phyloP scores from a whole-genome alignment of 2,888 invertebrate genomes.

The Xylota segnis region DNA sequence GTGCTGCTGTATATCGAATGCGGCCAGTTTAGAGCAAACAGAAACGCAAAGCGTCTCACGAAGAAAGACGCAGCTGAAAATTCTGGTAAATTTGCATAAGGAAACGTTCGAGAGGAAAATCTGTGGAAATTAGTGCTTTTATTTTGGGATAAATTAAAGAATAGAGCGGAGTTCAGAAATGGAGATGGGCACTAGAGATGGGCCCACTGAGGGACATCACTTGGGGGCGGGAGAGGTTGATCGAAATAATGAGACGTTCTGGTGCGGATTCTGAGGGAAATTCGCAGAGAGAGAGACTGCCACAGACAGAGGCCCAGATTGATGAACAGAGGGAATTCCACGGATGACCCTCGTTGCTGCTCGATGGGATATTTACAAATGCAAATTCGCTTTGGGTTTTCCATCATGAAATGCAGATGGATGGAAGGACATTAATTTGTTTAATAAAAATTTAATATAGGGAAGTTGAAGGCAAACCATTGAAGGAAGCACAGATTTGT shows the following conservation, averaged over 20 bases:
- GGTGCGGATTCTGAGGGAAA: slow-evolving; percentile 29
- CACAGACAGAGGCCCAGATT: slow-evolving; percentile 24
- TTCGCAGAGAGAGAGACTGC: slow-evolving; percentile 20
- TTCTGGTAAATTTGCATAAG: slow-evolving; percentile 63
- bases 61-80: slow-evolving; percentile 37
- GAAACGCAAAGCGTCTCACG: slow-evolving; percentile 13
- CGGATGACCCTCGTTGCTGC: slow-evolving; percentile 28
- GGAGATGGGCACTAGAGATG: slow-evolving; percentile 36
- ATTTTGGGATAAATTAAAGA: slow-evolving; percentile 64
- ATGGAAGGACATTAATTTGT: slow-evolving; percentile 19
- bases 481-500: too few species aligned
- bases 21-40: slow-evolving; percentile 7
- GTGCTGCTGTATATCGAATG: neutral
- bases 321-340: slow-evolving; percentile 36
- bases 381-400: slow-evolving; percentile 38
- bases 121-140: slow-evolving; percentile 65
- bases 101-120: slow-evolving; percentile 46
- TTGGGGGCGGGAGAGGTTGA: slow-evolving; percentile 13
- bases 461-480: slow-evolving; percentile 16
- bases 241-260: slow-evolving; percentile 56
- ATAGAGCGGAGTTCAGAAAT: slow-evolving; percentile 19
- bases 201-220: slow-evolving; percentile 23
- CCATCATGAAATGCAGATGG: neutral
- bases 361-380: slow-evolving; percentile 50
- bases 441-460: slow-evolving; percentile 31